Evolutionary conservation across 2,888 invertebrate genomes (phyloP).

Genomic region (Drosophila nigricruria): DNA sequence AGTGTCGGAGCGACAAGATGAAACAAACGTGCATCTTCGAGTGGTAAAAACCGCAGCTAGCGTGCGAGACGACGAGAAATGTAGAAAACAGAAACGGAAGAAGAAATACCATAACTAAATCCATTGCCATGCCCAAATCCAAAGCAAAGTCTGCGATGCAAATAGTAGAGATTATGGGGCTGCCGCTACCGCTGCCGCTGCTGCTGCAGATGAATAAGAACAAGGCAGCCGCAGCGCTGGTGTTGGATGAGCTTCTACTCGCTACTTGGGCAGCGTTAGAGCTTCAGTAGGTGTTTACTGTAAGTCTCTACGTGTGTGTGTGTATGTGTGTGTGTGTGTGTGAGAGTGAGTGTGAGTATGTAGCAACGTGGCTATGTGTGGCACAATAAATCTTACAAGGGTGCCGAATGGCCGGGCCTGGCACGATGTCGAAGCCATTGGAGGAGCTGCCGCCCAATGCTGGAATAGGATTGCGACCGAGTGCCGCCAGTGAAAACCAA

Average conservation of each 20-base stretch:
- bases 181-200: constrained; percentile 32
- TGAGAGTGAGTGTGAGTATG: constrained; percentile 17
- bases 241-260: constrained; percentile 36
- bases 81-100: constrained; percentile 52
- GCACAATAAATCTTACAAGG: constrained; percentile 78
- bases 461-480: constrained; percentile 38
- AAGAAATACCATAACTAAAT: constrained; percentile 81
- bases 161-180: constrained; percentile 79
- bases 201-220: constrained; percentile 66
- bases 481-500: constrained; percentile 71
- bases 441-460: constrained; percentile 20
- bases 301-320: constrained; percentile 35
- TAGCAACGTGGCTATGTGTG: constrained; percentile 36
- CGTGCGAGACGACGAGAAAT: constrained; percentile 38
- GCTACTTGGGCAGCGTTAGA: constrained; percentile 24
- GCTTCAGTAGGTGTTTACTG: constrained; percentile 44
- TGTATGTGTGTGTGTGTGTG: constrained; percentile 27
- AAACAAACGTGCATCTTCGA: constrained; percentile 59
- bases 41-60: constrained; percentile 69
- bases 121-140: constrained; percentile 79
- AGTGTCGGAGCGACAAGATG: constrained; percentile 60
- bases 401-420: constrained; percentile 68
- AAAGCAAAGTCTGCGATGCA: constrained; percentile 81
- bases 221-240: constrained; percentile 15
- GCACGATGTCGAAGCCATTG: constrained; percentile 39